Percentiles rank a stretch among this genome's conserved stretches.
Conservation (phyloP, 2,888 invertebrate genomes). For the Apamea sordens region DNA sequence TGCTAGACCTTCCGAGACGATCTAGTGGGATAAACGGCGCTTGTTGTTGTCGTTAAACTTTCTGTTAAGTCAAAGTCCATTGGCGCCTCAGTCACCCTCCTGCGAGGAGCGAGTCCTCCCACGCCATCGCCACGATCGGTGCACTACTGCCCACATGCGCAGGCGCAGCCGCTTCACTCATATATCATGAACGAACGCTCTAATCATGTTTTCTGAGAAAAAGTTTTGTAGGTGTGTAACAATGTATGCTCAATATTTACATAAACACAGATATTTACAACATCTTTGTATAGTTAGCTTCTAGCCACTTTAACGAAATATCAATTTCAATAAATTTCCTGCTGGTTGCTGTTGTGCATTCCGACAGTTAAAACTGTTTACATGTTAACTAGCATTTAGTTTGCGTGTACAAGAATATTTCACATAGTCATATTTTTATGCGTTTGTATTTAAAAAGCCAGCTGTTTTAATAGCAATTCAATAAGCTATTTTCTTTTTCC, state of each 20-base stretch:
- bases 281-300: constrained; percentile 24
- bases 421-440: not conserved
- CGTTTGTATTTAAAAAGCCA: not conserved
- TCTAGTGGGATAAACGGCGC: constrained; percentile 35
- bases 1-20: constrained; percentile 9
- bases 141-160: constrained; percentile 64
- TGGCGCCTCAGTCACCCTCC: constrained; percentile 68
- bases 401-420: not conserved
- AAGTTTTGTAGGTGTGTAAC: constrained; percentile 51
- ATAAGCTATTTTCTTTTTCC: not conserved
- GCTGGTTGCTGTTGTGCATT: not conserved
- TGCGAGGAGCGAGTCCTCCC: constrained; percentile 74
- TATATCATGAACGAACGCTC: constrained; percentile 52
- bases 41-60: constrained; percentile 53
- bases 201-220: constrained; percentile 60
- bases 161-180: constrained; percentile 15
- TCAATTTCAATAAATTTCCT: constrained; percentile 16
- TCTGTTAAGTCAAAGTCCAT: constrained; percentile 61
- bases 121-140: constrained; percentile 64
- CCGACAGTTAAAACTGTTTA: constrained; percentile 1
- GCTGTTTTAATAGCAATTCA: constrained; percentile 13
- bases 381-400: not conserved
- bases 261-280: constrained; percentile 56
- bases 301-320: constrained; percentile 8
- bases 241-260: constrained; percentile 54